These are phyloP conservation scores for Balanococcus diminutus DNA, from an alignment of 2,888 invertebrate species.

Conservation along the genomic window DNA sequence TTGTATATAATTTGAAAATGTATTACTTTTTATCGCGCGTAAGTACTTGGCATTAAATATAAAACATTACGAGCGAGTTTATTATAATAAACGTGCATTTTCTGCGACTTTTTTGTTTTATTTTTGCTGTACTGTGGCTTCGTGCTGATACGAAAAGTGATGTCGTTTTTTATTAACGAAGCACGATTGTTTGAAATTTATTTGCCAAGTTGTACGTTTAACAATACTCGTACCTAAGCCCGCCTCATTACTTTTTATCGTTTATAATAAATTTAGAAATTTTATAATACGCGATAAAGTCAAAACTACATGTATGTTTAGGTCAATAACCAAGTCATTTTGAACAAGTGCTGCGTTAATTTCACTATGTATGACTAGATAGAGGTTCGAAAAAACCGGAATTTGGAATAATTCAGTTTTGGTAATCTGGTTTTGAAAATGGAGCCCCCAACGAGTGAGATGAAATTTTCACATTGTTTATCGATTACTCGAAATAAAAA, in stretches of 20 bases:
- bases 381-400: neutral
- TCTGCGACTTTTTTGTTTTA: conserved; percentile 5
- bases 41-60: neutral
- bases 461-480: neutral
- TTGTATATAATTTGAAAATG: neutral
- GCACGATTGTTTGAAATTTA: conserved; percentile 43
- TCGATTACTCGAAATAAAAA: neutral
- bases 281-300: neutral
- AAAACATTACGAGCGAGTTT: neutral
- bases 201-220: conserved; percentile 11
- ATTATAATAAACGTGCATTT: neutral
- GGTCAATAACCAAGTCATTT: conserved; percentile 24
- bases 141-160: neutral
- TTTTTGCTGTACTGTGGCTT: neutral
- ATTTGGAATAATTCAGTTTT: neutral
- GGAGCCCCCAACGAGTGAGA: too few species aligned
- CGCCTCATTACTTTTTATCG: conserved; percentile 24
- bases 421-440: too few species aligned
- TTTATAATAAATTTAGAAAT: conserved; percentile 17
- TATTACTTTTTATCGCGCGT: conserved; percentile 29
- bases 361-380: neutral
- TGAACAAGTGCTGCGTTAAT: neutral
- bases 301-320: neutral
- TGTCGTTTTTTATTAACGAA: conserved; percentile 26
- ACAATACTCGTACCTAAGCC: conserved; percentile 37